Conservation (phyloP, 2,113 vertebrate genomes). For the Forbesichthys agassizii region DNA sequence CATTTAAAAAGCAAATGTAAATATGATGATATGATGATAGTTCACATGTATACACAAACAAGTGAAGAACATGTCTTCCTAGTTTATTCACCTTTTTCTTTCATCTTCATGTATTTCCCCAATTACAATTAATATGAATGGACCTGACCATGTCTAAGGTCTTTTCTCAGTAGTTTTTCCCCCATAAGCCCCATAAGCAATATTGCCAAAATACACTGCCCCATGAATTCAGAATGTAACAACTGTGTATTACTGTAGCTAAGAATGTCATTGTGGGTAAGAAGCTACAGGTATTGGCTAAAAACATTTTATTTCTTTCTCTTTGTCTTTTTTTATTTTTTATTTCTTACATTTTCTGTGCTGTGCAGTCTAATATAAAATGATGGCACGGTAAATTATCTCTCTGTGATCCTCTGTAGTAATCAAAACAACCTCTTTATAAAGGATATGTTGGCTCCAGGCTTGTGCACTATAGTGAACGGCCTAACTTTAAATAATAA, state of each 20-base stretch:
- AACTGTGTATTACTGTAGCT: no score
- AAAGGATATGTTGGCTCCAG: no score
- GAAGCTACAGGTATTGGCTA: not conserved
- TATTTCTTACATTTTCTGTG: no score
- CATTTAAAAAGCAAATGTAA: no score
- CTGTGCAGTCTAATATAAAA: slow-evolving; percentile 2
- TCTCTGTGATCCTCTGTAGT: not conserved
- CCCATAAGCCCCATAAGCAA: not conserved
- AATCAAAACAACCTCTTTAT: no score
- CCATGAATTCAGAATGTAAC: no score
- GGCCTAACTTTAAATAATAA: no score
- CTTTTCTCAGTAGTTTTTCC: slow-evolving; percentile 40
- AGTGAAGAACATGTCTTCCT: slow-evolving; percentile 3
- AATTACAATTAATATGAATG: slow-evolving; percentile 32
- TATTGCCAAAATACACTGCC: slow-evolving; percentile 24
- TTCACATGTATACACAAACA: not conserved
- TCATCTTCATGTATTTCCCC: not conserved
- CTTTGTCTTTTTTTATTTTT: no score
- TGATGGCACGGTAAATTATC: not conserved
- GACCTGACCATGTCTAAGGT: not conserved
- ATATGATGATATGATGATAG: no score
- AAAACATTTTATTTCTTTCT: no score
- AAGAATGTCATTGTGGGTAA: slow-evolving; percentile 33
- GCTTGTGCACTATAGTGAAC: slow-evolving; percentile 1
- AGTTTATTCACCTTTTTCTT: slow-evolving; percentile 18